Evolutionary conservation across 2,888 invertebrate species (phyloP), one percentile per base, ranked within the genome.

Genomic region (Idaea aversata): DNA sequence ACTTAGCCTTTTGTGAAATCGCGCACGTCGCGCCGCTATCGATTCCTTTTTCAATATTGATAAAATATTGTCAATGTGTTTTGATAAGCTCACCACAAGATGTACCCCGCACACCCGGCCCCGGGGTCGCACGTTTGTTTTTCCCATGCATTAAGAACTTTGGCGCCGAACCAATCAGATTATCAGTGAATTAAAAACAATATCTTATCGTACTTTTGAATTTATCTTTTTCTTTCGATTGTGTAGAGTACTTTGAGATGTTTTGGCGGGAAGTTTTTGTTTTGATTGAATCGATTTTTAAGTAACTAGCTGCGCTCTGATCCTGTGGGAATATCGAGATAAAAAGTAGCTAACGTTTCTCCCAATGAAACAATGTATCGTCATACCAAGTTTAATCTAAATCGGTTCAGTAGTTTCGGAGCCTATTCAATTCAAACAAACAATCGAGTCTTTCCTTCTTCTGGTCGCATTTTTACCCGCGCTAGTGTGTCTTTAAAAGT

Each of bases 91-190:
- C 47, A 2, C 13, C 13, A 13, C 5, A 36, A 36, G 36, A 36
- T 36, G 36, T 13, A 0, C 47, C 47, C 47, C 13, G 13, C 47
- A 7, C 13, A 10, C 10, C 47, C 47, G 47, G 47, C 10, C 7
- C 13, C 10, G 47, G 47, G 47, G 47, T 47, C 47, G 47, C 47
- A 47, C 47, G 47, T 47, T 47, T 47, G 47, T 47, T 47, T 47
- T 47, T 47, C 47, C 47, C 47, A 47, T 47, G 47, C 47, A 47
- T 47, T 67, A 69, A 69, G 61, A 65, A 65, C 65, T 47, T 57
- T 66, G 70, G 70, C 70, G 70, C 70, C 70, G 35, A 60, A 65
- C 64, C 65, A 63, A 67, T 67, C 67, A 62, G 66, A 70, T 65
- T 65, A 68, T 69, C 69, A 65, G n/a, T 58, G 65, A 67, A 65